Evolutionary conservation across 2,888 invertebrate genomes (phyloP), one percentile per base, ranked within the genome.

Genomic region (Gastracanthus pulcherrimus): DNA sequence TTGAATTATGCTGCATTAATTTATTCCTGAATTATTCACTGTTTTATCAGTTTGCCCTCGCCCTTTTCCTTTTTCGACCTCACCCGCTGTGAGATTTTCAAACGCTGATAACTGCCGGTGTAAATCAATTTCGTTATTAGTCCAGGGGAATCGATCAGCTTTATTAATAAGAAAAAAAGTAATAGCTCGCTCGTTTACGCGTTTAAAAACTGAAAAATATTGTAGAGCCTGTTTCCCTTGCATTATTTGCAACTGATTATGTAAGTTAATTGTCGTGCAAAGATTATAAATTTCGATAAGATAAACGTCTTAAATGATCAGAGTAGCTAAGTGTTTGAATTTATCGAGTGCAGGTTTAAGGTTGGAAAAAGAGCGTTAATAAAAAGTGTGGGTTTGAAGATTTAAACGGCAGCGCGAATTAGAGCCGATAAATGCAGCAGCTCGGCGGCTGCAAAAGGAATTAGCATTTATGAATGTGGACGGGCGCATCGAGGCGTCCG

Each of bases 81-180:
- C 38, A 19, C 26, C 34, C 48, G 34, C 19, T 5, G 9, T 58
- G 76, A 79, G 83, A 81, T 79, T 83, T 79, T 55, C 77, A 82
- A 76, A 76, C 48, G 64, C 51, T 66, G 82, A 83, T 83, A 80
- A 80, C 38, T 70, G 75, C 66, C 70, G 64, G 64, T 83, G 77
- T 83, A 83, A 83, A 83, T 83, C 83, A 83, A 81, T 83, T 81
- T 81, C 55, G 75, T 76, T 78, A 81, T 83, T 81, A 81, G 76
- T 74, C 70, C 67, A 16, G 19, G 29, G 16, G 66, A 74, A 67
- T 74, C 79, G 76, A 79, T 82, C 67, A 58, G 55, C 51, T 79
- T 79, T 82, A 79, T 79, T 82, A 76, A 82, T 72, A 67, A n/a
- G 36, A 48, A 34, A 36, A 55, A 51, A 55, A 58, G 31, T 26